Conservation (phyloP, 2,113 vertebrate species). For the Zootoca vivipara region DNA sequence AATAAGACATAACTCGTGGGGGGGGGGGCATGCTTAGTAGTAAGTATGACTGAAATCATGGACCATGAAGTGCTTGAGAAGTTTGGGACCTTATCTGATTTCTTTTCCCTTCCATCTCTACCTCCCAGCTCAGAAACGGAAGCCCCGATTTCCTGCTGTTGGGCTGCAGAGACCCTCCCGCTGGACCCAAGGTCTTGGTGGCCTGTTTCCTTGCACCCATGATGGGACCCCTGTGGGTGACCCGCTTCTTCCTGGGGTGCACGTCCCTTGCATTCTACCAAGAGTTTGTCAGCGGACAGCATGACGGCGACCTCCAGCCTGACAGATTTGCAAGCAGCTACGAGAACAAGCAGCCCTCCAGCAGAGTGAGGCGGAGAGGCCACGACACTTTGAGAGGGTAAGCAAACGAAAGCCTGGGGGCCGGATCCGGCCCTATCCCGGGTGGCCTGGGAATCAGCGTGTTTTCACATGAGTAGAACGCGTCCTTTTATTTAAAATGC, state of each 20-base stretch:
- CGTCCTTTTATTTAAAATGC: too few species aligned
- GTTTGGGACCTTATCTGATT: not conserved
- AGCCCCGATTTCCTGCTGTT: not conserved
- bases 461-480: too few species aligned
- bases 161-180: slow-evolving; percentile 29
- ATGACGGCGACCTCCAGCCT: slow-evolving; percentile 76
- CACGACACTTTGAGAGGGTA: slow-evolving; percentile 89
- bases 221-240: slow-evolving; percentile 80
- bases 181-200: slow-evolving; percentile 16
- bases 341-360: slow-evolving; percentile 77
- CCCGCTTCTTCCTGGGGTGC: slow-evolving; percentile 86
- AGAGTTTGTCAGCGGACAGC: slow-evolving; percentile 69
- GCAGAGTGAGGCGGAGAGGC: slow-evolving; percentile 84
- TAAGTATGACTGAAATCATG: not conserved
- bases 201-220: not conserved
- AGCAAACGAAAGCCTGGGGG: slow-evolving; percentile 18
- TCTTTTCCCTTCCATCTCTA: not conserved
- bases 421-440: too few species aligned
- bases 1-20: too few species aligned
- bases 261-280: slow-evolving; percentile 66
- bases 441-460: too few species aligned
- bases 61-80: too few species aligned
- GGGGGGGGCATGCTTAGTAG: not conserved
- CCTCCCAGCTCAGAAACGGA: slow-evolving; percentile 31
- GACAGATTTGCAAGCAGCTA: slow-evolving; percentile 76